These are phyloP conservation scores for Tillus elongatus DNA, from an alignment of 2,888 invertebrate genomes.

Conservation along the genomic window DNA sequence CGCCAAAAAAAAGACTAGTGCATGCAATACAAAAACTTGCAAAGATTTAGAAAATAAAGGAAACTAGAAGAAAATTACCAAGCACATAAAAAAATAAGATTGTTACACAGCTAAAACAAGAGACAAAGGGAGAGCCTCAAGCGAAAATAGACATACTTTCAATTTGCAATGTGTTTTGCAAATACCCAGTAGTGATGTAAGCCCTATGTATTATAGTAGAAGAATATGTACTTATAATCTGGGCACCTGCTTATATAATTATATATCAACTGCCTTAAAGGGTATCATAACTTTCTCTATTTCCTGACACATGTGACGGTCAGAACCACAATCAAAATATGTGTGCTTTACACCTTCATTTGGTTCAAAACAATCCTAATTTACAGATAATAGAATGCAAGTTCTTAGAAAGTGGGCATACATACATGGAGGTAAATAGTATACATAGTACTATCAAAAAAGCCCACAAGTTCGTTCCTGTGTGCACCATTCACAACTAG, in stretches of 20 bases:
- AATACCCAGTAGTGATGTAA: constrained; percentile 26
- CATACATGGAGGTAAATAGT: constrained; percentile 22
- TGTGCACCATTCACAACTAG: constrained; percentile 21
- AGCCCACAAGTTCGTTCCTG: constrained; percentile 7
- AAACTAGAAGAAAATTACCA: not conserved
- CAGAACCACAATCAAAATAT: constrained; percentile 13
- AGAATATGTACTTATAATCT: constrained; percentile 29
- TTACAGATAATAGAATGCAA: constrained; percentile 21
- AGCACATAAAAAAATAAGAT: not conserved
- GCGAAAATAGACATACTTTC: constrained; percentile 25
- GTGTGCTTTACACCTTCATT: constrained; percentile 19
- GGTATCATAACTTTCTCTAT: constrained; percentile 10
- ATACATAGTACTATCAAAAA: constrained; percentile 21
- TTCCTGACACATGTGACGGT: constrained; percentile 4
- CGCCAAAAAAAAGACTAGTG: constrained; percentile 2
- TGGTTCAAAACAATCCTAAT: constrained; percentile 16
- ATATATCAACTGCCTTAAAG: too few relatives aligned
- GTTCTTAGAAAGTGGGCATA: constrained; percentile 25
- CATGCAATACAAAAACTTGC: not conserved
- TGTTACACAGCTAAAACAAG: constrained; percentile 7
- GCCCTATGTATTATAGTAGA: constrained; percentile 28
- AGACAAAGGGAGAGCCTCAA: constrained; percentile 17
- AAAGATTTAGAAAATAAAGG: not conserved
- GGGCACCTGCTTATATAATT: constrained; percentile 22
- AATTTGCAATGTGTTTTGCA: constrained; percentile 29